These are phyloP conservation scores for Paramacrobiotus metropolitanus DNA, from an alignment of 1,140 invertebrate genomes.

Conservation along the genomic window DNA sequence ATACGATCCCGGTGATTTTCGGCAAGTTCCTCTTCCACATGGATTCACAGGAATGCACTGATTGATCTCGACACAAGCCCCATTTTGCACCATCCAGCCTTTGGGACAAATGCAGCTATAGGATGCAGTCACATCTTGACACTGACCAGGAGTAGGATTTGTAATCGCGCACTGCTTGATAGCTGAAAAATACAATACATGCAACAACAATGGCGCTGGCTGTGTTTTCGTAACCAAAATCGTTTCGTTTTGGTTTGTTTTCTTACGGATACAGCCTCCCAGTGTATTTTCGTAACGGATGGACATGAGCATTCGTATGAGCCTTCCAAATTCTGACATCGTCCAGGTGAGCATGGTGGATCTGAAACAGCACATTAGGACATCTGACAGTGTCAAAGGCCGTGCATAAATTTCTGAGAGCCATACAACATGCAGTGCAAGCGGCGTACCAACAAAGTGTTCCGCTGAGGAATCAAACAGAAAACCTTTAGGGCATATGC, in stretches of 20 bases:
- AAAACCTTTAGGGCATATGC: constrained; percentile 54
- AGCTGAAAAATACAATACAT: neutral
- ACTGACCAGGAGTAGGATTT: constrained; percentile 39
- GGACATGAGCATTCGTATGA: neutral
- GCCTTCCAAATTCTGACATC: constrained; percentile 62
- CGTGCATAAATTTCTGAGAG: constrained; percentile 40
- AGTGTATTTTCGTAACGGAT: too few relatives aligned
- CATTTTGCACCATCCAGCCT: constrained; percentile 36
- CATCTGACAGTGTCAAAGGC: constrained; percentile 46
- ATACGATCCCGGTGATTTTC: neutral
- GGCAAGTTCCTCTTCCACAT: neutral
- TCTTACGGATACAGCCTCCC: too few relatives aligned
- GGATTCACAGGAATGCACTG: constrained; percentile 23
- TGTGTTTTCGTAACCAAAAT: too few relatives aligned
- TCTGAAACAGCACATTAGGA: constrained; percentile 69
- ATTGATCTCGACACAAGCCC: constrained; percentile 32
- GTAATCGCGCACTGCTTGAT: constrained; percentile 5
- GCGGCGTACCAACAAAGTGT: too few relatives aligned
- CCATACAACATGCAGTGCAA: too few relatives aligned
- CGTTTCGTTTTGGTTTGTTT: too few relatives aligned
- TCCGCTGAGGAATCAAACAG: too few relatives aligned
- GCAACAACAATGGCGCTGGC: neutral
- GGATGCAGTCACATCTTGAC: constrained; percentile 41
- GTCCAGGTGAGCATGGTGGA: constrained; percentile 58
- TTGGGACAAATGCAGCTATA: constrained; percentile 44